Conservation (phyloP, 2,888 invertebrate species). For the Theretra japonica region DNA sequence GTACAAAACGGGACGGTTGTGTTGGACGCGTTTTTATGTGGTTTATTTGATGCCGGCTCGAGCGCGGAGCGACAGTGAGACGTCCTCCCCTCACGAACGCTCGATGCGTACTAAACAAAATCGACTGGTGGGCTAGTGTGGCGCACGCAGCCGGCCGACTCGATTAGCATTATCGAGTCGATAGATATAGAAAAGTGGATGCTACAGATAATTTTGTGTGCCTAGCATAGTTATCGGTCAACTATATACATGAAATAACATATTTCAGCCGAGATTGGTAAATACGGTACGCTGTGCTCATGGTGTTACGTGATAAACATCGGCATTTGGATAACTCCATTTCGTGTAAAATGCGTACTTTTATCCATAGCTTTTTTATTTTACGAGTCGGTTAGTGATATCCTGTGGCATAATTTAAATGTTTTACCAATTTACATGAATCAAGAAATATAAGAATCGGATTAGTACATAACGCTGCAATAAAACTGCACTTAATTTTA, state of each 20-base stretch:
- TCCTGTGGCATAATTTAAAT: no score
- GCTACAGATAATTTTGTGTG: slow-evolving; percentile 32
- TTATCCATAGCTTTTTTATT: neutral
- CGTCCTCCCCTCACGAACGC: slow-evolving; percentile 59
- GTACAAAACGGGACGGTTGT: slow-evolving; percentile 67
- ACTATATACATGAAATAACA: neutral
- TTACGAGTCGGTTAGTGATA: no score
- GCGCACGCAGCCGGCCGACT: slow-evolving; percentile 69
- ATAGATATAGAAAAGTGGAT: slow-evolving; percentile 52
- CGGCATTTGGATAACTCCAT: neutral
- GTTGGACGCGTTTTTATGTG: slow-evolving; percentile 65
- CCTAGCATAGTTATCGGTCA: slow-evolving; percentile 35
- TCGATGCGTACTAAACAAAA: slow-evolving; percentile 74
- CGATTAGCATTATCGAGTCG: slow-evolving; percentile 71
- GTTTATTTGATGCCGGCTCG: slow-evolving; percentile 61
- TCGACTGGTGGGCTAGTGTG: slow-evolving; percentile 67
- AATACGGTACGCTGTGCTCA: neutral
- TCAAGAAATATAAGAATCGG: no score
- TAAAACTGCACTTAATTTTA: no score
- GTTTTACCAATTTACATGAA: no score
- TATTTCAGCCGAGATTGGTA: slow-evolving; percentile 3
- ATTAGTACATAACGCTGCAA: no score
- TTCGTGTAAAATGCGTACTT: neutral
- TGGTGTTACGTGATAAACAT: neutral
- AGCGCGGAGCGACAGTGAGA: slow-evolving; percentile 46